Evolutionary conservation across 1,140 invertebrate species (phyloP).

Genomic region (Phymastichus coffea): DNA sequence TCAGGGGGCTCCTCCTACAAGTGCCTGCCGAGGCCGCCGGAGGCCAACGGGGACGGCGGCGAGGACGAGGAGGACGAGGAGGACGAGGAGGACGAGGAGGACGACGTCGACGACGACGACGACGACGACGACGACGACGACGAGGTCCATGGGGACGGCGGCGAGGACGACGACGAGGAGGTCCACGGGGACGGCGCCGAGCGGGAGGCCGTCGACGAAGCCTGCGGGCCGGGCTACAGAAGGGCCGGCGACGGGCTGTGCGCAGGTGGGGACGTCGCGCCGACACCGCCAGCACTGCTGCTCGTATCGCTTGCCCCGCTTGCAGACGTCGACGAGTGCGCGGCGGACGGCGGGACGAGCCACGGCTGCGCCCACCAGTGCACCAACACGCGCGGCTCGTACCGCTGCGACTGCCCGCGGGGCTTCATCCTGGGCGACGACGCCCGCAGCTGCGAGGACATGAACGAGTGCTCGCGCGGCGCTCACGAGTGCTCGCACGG

Average conservation of each 20-base stretch:
- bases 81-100: conserved; percentile 36
- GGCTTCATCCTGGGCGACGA: conserved; percentile 57
- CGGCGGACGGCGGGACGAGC: conserved; percentile 56
- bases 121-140: conserved; percentile 35
- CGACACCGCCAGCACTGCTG: background rate
- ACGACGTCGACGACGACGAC: conserved; percentile 38
- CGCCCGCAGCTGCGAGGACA: conserved; percentile 56
- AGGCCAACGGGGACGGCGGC: conserved; percentile 41
- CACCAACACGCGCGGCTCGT: conserved; percentile 66
- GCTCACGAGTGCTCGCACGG: conserved; percentile 54
- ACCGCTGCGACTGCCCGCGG: conserved; percentile 63
- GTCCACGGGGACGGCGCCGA: conserved; percentile 37
- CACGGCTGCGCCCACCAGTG: conserved; percentile 61
- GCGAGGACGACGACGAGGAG: conserved; percentile 35
- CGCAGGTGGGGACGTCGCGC: conserved; percentile 51
- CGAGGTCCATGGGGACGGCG: conserved; percentile 36
- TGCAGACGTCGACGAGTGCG: conserved; percentile 77
- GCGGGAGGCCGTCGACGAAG: conserved; percentile 45
- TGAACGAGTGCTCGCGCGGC: conserved; percentile 62
- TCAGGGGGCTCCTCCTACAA: conserved; percentile 60
- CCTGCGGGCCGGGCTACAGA: conserved; percentile 56
- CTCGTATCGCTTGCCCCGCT: no score
- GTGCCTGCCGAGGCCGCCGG: conserved; percentile 49
- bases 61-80: conserved; percentile 48
- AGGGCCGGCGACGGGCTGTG: conserved; percentile 56